Base-by-base conservation (phyloP, 2,888 invertebrate genomes). In the Copidosoma aretas region DNA sequence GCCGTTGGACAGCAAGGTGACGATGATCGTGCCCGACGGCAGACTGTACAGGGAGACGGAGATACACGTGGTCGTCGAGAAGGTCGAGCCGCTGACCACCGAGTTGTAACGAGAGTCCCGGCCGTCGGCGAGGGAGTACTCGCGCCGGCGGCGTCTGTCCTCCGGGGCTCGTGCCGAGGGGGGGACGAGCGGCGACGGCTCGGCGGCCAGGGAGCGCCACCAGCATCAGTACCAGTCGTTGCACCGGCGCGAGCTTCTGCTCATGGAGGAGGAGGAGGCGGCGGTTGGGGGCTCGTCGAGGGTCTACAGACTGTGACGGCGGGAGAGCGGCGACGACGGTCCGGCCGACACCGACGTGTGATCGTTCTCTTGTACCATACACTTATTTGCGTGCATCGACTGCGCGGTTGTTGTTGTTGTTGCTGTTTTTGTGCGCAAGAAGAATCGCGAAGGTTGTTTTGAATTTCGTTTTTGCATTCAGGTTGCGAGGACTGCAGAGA, bases 11-110 rank as follows among this genome's bases (percentile, higher is more conserved):
- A 82, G 82, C 56, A 75, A 79, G 73, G 81, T 81, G 74, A 81
- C 81, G 43, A 83, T 93, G 82, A 91, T 94, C 62, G 88, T 93
- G 78, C 93, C 94, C 0, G 93, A 93, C 76, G 91, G 92, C 1
- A 88, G 91, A 79, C 91, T 93, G 19, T 94, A 94, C 80, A 88
- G 91, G 78, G 93, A 94, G 85, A 94, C 94, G 14, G 93, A 94
- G 84, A 89, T 94, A 77, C 91, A 93, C 83, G 92, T 94, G 78
- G 91, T 94, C 80, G 91, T 93, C 74, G 94, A 94, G 86, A 89
- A 91, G 83, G 91, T 93, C 56, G 92, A 93, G 84, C 89, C 93
- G 59, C 85, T 93, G 69, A 92, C 92, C 74, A 93, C 93, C 75
- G 91, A 93, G 84, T 88, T 93, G 83, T 91, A 85, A 84, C 86